Conservation (phyloP, 2,113 vertebrate species). For the Tor tambroides region DNA sequence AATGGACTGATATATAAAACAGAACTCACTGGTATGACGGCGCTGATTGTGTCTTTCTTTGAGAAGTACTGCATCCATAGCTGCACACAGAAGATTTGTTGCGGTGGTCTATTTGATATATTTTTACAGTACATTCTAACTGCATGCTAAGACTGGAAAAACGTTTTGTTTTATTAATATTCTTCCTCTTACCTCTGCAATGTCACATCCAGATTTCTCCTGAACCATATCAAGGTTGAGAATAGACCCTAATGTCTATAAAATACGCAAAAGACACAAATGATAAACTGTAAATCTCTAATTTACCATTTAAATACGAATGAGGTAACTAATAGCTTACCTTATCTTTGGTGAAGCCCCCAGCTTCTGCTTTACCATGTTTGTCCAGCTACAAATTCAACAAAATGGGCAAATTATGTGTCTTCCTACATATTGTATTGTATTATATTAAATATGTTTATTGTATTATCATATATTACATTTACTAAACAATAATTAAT, state of each 20-base stretch:
- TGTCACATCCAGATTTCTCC: slow-evolving; percentile 86
- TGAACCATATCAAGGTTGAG: slow-evolving; percentile 89
- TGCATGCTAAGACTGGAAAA: background rate
- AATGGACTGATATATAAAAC: background rate
- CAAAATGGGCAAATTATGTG: background rate
- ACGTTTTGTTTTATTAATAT: background rate
- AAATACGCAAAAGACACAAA: background rate
- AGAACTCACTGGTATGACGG: slow-evolving; percentile 92
- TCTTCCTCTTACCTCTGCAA: slow-evolving; percentile 81
- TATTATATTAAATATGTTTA: background rate
- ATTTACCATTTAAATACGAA: background rate
- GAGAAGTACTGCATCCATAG: slow-evolving; percentile 93
- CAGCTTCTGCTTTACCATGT: slow-evolving; percentile 64
- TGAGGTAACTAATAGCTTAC: slow-evolving; percentile 61
- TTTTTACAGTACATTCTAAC: background rate
- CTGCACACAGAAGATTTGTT: slow-evolving; percentile 69
- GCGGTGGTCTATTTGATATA: background rate
- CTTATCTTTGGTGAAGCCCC: slow-evolving; percentile 89
- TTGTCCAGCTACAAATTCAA: slow-evolving; percentile 75
- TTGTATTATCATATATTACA: background rate
- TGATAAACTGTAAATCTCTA: background rate
- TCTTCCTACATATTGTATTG: background rate
- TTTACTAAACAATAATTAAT: too few species aligned
- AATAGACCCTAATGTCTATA: slow-evolving; percentile 87
- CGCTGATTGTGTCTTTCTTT: slow-evolving; percentile 88